These are phyloP conservation scores for Hydraecia micacea DNA, from an alignment of 2,888 invertebrate species.

Conservation along the genomic window DNA sequence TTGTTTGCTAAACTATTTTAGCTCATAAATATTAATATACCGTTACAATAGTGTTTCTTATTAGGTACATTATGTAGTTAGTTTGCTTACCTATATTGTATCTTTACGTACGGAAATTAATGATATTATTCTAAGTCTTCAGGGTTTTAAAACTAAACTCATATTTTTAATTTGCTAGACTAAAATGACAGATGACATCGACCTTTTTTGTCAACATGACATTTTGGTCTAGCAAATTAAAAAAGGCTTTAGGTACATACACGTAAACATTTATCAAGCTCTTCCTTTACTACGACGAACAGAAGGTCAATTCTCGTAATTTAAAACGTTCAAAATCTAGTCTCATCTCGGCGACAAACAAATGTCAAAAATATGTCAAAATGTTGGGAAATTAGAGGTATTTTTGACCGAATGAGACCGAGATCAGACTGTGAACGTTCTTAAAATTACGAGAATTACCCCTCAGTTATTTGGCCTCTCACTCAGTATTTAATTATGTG, in stretches of 20 bases:
- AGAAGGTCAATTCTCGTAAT: no score
- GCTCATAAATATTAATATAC: constrained; percentile 36
- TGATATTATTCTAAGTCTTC: constrained; percentile 5
- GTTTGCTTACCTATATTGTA: constrained; percentile 13
- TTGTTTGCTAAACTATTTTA: constrained; percentile 52
- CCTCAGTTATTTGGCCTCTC: background rate
- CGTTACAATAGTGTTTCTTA: constrained; percentile 19
- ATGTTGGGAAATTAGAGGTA: no score
- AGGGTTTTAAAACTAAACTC: background rate
- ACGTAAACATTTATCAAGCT: background rate
- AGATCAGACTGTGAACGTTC: no score
- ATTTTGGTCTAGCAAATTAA: no score
- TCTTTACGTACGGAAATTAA: constrained; percentile 18
- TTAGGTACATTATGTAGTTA: background rate
- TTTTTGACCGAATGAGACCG: no score
- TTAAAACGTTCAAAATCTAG: no score
- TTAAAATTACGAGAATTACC: no score
- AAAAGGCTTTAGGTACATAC: background rate
- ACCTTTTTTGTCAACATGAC: background rate
- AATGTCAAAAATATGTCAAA: no score
- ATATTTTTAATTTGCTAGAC: no score
- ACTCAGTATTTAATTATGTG: constrained; percentile 23
- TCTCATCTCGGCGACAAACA: no score
- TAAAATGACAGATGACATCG: no score
- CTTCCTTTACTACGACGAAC: background rate